These are phyloP conservation scores for Hecatera dysodea DNA, from an alignment of 2,888 invertebrate species.

Conservation along the genomic window DNA sequence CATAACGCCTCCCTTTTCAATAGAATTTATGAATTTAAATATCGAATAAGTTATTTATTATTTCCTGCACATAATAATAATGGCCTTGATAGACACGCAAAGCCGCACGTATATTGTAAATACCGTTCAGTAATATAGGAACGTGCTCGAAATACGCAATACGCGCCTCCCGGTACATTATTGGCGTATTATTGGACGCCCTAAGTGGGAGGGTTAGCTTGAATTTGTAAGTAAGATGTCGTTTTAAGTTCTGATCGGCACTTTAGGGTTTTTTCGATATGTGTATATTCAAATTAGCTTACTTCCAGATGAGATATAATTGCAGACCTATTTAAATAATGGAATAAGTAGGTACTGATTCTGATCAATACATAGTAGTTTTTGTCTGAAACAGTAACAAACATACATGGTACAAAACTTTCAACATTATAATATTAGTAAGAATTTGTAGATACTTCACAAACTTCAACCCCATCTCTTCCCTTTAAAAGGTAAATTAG, in stretches of 20 bases:
- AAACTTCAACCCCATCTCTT: no score
- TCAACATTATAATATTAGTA: no score
- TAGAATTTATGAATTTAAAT: conserved; percentile 9
- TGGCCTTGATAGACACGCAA: conserved; percentile 54
- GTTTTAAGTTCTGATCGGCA: conserved; percentile 30
- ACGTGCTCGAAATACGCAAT: conserved; percentile 62
- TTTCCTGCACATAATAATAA: conserved; percentile 38
- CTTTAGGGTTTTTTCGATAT: conserved; percentile 9
- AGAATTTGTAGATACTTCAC: no score
- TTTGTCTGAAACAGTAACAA: no score
- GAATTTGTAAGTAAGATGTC: conserved; percentile 62
- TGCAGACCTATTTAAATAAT: no score
- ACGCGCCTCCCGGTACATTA: conserved; percentile 52
- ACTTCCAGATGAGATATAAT: no score
- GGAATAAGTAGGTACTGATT: no score
- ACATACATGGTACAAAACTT: no score
- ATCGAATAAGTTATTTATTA: conserved; percentile 18
- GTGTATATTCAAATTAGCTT: conserved; percentile 2
- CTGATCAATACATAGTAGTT: no score
- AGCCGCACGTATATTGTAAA: conserved; percentile 55
- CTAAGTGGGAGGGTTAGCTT: conserved; percentile 51
- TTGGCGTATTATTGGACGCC: conserved; percentile 62
- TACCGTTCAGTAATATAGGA: conserved; percentile 57
- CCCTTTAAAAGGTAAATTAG: no score
- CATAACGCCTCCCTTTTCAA: neutral